These are phyloP conservation scores for Ischnura elegans DNA, from an alignment of 2,888 invertebrate genomes.

Conservation along the genomic window DNA sequence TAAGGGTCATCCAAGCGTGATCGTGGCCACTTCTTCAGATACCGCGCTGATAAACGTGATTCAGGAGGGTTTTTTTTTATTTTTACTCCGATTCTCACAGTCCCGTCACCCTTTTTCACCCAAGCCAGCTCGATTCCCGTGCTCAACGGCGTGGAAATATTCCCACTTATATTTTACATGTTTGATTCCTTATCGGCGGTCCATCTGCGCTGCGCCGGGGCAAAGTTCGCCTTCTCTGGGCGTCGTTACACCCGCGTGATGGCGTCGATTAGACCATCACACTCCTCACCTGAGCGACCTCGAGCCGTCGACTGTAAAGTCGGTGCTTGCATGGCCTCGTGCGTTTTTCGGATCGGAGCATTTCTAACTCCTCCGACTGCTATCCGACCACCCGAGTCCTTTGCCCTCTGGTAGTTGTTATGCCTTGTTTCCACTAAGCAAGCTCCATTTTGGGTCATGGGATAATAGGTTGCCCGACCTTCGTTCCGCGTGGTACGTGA, in stretches of 20 bases:
- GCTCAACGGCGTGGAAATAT: conserved; percentile 1
- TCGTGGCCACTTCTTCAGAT: neutral
- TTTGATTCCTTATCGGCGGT: neutral
- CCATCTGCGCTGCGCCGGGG: neutral
- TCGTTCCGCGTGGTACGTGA: too few relatives aligned
- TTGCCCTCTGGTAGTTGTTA: neutral
- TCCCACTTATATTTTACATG: neutral
- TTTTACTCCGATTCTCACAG: neutral
- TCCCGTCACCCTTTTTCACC: neutral
- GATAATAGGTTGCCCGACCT: too few relatives aligned
- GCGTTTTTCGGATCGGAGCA: neutral
- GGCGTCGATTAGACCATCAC: neutral
- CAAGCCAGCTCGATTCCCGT: neutral
- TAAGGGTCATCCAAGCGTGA: neutral
- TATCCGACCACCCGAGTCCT: neutral
- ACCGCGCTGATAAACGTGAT: neutral
- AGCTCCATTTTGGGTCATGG: too few relatives aligned
- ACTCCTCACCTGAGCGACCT: neutral
- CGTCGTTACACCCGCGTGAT: neutral
- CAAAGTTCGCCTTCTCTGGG: neutral
- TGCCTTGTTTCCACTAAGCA: too few relatives aligned
- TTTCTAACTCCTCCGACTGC: neutral
- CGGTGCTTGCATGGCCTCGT: neutral
- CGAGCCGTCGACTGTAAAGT: neutral
- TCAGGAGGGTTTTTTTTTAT: neutral